Conservation (phyloP, 2,888 invertebrate species). For the Julus scanicus region DNA sequence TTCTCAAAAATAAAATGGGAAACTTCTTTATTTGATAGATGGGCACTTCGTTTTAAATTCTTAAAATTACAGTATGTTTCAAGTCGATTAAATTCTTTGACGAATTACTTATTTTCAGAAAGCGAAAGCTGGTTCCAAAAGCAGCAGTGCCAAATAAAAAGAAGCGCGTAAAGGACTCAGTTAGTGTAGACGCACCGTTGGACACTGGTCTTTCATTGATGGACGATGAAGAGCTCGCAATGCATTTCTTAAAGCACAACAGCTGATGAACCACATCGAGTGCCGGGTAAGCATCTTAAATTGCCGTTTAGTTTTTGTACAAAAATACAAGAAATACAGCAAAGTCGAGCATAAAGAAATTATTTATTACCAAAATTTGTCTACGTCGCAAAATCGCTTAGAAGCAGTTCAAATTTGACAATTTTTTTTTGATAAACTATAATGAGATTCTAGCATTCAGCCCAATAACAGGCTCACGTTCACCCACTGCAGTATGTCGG, state of each 20-base stretch:
- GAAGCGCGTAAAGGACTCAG: not conserved
- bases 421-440: not conserved
- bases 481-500: not conserved
- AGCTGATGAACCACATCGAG: not conserved
- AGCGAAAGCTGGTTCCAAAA: not conserved
- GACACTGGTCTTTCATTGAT: constrained; percentile 45
- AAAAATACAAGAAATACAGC: not conserved
- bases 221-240: constrained; percentile 51
- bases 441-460: not conserved
- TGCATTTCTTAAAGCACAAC: constrained; percentile 1
- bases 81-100: not conserved
- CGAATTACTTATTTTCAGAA: not conserved
- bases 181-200: not conserved
- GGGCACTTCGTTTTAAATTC: too few species aligned
- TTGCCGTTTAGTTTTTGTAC: not conserved
- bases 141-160: not conserved
- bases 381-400: not conserved
- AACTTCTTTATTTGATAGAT: too few species aligned
- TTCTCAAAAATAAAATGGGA: too few species aligned
- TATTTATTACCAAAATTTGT: constrained; percentile 18
- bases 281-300: not conserved
- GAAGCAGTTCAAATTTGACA: not conserved
- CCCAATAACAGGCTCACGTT: not conserved
- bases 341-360: not conserved
- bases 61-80: not conserved